Evolutionary conservation across 2,888 invertebrate genomes (phyloP), one percentile per base, ranked within the genome.

Genomic region (Epinotia brunnichana): DNA sequence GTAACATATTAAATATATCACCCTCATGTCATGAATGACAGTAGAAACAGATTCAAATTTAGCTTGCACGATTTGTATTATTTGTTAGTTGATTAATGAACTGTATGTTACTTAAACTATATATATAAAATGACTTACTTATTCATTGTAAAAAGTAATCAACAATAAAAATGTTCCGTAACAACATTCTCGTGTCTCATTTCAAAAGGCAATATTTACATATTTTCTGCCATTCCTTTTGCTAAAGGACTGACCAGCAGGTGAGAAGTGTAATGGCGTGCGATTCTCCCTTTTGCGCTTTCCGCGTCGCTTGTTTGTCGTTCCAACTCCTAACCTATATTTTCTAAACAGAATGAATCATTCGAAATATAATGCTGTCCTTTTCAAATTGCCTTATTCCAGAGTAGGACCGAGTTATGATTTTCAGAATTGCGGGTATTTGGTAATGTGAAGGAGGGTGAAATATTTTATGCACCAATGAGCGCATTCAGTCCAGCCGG

Each of bases 401-500:
- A 53, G 59, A 73, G 41, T 17, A 35, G 56, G 63, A 69, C 61
- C 15, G 35, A 62, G 17, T n/a, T n/a, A 24, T 29, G 11, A 15
- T 13, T 63, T 29, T 15, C 57, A 53, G 13, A 57, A 53, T 3
- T 24, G 13, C 13, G 2, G 39, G 51, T 56, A 21, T 56, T 62
- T 54, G 19, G 51, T 21, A 29, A 41, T 35, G 61, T 53, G 67
- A 39, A 41, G 19, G 66, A 54, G 62, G 62, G 81, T 81, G 83
- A 83, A 90, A 92, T 92, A 92, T 93, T 93, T 92, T 90, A 93
- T 91, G 93, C 93, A 83, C 87, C 92, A 87, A 80, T 90, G 92
- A 80, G 76, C 88, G 81, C 85, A 86, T 88, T 87, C 86, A 83
- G 86, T 75, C 75, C 77, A 29, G 83, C 81, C 86, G 88, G 84